Percentiles rank a stretch among this genome's conserved stretches.
Conservation (phyloP, 1,140 invertebrate species). For the Sinella curviseta region DNA sequence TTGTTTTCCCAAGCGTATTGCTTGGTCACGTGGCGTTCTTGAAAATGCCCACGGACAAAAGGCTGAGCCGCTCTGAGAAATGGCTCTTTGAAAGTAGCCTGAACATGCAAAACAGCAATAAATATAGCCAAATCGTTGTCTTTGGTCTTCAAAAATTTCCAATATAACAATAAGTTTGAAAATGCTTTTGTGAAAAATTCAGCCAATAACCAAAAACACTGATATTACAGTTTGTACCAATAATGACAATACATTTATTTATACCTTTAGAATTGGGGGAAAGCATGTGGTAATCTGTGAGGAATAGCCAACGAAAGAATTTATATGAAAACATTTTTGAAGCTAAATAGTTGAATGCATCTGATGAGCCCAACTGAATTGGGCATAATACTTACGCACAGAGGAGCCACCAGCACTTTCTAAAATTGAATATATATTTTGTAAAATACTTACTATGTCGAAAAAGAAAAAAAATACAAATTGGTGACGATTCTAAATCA, state of each 20-base stretch:
- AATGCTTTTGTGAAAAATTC: too few relatives aligned
- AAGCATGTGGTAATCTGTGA: not conserved
- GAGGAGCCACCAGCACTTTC: too few relatives aligned
- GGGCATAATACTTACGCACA: too few relatives aligned
- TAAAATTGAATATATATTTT: too few relatives aligned
- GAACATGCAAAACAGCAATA: not conserved
- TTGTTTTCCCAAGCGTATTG: constrained; percentile 54
- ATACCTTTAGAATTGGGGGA: constrained; percentile 2
- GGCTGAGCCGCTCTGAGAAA: constrained; percentile 58
- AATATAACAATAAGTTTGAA: too few relatives aligned
- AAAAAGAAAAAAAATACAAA: too few relatives aligned
- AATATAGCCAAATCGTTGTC: not conserved
- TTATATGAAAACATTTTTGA: too few relatives aligned
- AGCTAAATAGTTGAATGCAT: not conserved
- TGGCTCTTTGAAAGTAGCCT: constrained; percentile 55
- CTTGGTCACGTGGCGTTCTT: constrained; percentile 53
- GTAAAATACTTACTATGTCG: too few relatives aligned
- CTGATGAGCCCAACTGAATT: not conserved
- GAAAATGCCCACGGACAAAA: constrained; percentile 59
- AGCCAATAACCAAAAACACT: too few relatives aligned
- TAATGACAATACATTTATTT: not conserved
- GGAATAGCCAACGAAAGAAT: not conserved
- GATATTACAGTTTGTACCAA: too few relatives aligned
- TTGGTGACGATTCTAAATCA: not conserved
- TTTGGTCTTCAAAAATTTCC: too few relatives aligned